Percentiles rank a stretch among this genome's conserved stretches.
Conservation (phyloP, 2,113 vertebrate genomes). For the Nothoprocta pentlandii region DNA sequence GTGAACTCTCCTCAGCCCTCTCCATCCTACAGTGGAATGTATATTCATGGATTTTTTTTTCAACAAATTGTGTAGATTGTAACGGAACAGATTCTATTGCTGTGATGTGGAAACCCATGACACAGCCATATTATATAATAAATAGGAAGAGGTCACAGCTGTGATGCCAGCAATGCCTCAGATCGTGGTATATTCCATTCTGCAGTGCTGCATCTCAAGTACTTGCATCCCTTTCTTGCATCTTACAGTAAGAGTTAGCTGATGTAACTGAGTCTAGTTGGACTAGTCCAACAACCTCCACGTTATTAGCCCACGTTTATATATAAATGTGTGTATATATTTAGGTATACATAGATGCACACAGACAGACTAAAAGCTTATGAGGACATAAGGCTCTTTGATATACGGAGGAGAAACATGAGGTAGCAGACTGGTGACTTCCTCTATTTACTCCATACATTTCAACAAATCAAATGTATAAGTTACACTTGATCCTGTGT, state of each 20-base stretch:
- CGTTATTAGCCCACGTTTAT: not conserved
- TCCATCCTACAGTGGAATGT: not conserved
- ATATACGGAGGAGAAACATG: not conserved
- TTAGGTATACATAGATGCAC: not conserved
- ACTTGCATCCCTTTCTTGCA: not conserved
- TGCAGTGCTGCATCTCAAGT: not conserved
- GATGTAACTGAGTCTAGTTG: not conserved
- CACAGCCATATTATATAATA: not conserved
- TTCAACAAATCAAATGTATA: not conserved
- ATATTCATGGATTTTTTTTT: not conserved
- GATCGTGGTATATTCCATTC: not conserved
- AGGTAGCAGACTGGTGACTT: not conserved
- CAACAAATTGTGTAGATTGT: not conserved
- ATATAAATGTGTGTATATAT: not conserved
- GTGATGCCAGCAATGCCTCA: not conserved
- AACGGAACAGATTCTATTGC: not conserved
- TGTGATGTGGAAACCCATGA: not conserved
- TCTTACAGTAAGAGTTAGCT: not conserved
- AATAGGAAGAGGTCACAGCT: not conserved
- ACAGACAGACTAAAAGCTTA: not conserved
- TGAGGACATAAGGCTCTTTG: not conserved
- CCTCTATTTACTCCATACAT: not conserved
- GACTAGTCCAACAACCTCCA: not conserved
- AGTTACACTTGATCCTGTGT: not conserved
- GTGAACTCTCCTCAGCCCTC: not conserved